phyloP scores from a whole-genome alignment of 2,888 invertebrate species.

The Lobophora halterata region DNA sequence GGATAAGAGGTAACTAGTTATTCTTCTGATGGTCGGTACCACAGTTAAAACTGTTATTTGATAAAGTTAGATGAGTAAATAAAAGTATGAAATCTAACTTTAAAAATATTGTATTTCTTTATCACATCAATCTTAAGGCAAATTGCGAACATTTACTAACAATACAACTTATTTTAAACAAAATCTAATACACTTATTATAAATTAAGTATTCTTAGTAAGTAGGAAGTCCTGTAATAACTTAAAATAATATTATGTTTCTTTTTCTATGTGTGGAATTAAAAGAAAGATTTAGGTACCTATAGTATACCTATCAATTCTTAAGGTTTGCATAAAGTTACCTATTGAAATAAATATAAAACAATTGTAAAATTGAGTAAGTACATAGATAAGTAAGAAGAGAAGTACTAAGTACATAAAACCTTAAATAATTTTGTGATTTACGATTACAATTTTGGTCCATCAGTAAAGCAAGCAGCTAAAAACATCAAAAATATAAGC shows the following conservation, averaged over 20 bases:
- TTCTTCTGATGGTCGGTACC: too few species aligned
- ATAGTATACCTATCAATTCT: too few species aligned
- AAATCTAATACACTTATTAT: not conserved
- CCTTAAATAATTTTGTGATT: constrained; percentile 11
- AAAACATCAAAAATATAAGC: too few species aligned
- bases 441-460: constrained; percentile 15
- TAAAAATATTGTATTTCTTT: constrained; percentile 14
- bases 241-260: too few species aligned
- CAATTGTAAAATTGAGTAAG: not conserved
- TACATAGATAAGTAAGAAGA: not conserved
- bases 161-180: not conserved
- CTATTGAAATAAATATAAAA: too few species aligned
- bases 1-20: too few species aligned
- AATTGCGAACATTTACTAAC: constrained; percentile 4
- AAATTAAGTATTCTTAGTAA: too few species aligned
- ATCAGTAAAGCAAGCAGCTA: constrained; percentile 12
- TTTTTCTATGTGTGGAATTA: too few species aligned
- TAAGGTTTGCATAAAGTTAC: too few species aligned
- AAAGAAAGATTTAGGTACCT: too few species aligned
- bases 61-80: constrained; percentile 4
- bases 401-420: constrained; percentile 3
- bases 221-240: too few species aligned
- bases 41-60: too few species aligned
- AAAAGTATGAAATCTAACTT: constrained; percentile 13
- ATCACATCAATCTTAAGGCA: constrained; percentile 20